A percentile compares a stretch with the other conserved stretches of the same genome.
phyloP scores from a whole-genome alignment of 2,797 vertebrate genomes.

The Sternotherus odoratus region DNA sequence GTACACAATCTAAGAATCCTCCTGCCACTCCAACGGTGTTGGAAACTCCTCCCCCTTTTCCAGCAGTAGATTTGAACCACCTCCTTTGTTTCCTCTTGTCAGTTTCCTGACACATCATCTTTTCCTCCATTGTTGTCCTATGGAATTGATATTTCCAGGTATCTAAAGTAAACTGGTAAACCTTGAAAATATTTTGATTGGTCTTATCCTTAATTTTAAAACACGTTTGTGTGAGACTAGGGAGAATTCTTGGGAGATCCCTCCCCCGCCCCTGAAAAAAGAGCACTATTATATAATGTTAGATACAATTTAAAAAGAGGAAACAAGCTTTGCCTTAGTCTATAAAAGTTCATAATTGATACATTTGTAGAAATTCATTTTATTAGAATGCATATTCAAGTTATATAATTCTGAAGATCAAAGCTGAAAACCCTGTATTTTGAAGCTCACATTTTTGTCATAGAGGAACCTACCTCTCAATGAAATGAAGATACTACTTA shows the following conservation, averaged over 20 bases:
- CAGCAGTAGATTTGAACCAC: neutral
- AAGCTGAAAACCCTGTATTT: neutral
- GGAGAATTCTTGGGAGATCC: neutral
- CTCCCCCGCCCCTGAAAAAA: neutral
- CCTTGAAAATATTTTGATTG: conserved; percentile 58
- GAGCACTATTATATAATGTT: too few relatives aligned
- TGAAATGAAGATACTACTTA: neutral
- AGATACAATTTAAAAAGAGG: neutral
- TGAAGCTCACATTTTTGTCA: neutral
- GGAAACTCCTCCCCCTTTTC: neutral
- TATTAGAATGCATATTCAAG: neutral
- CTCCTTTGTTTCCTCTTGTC: rapidly evolving
- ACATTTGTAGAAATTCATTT: neutral
- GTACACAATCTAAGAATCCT: neutral
- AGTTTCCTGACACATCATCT: neutral
- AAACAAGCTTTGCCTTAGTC: neutral
- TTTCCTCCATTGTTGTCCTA: neutral
- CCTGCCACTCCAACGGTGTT: neutral
- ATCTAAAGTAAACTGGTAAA: conserved; percentile 25
- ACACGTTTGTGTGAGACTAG: neutral
- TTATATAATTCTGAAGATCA: neutral
- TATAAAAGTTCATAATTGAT: neutral
- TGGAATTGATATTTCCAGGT: conserved; percentile 1
- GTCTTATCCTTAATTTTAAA: conserved; percentile 48
- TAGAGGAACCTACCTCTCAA: neutral